A percentile compares a stretch with the other conserved stretches of the same genome.
These are phyloP conservation scores for Torymus texanus DNA, from an alignment of 2,888 invertebrate genomes.

Conservation along the genomic window DNA sequence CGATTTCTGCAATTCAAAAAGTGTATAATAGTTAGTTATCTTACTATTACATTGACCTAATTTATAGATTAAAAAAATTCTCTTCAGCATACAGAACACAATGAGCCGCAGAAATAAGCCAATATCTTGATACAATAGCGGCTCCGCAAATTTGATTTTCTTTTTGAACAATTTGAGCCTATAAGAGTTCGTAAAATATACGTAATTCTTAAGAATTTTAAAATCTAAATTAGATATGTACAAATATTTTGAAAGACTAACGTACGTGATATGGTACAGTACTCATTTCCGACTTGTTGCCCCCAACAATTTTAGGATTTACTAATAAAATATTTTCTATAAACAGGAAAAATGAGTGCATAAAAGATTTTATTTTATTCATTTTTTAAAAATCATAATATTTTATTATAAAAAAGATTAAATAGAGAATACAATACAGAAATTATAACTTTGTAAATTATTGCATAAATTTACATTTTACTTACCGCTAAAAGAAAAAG, in stretches of 20 bases:
- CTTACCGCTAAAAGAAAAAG: too few species aligned
- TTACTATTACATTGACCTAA: background rate
- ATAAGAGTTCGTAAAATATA: background rate
- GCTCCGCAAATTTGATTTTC: slow-evolving; percentile 24
- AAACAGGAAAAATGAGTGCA: too few species aligned
- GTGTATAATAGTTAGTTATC: background rate
- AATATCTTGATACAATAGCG: slow-evolving; percentile 16
- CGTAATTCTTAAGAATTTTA: background rate
- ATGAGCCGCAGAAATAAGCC: slow-evolving; percentile 33
- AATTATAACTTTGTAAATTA: too few species aligned
- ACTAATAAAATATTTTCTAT: background rate
- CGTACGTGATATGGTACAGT: slow-evolving; percentile 28
- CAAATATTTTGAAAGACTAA: background rate
- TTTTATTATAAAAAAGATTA: too few species aligned
- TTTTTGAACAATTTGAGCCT: slow-evolving; percentile 6
- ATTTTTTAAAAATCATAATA: too few species aligned
- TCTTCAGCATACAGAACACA: slow-evolving; percentile 2
- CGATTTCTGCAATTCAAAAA: background rate
- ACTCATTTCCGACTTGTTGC: background rate
- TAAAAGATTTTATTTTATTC: too few species aligned
- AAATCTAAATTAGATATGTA: too few species aligned
- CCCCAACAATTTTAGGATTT: slow-evolving; percentile 20
- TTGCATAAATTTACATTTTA: too few species aligned
- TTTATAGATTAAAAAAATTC: background rate
- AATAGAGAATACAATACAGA: too few species aligned